Percentiles rank a stretch among this genome's conserved stretches.
Conservation (phyloP, 2,113 vertebrate genomes). For the Sceloporus undulatus region DNA sequence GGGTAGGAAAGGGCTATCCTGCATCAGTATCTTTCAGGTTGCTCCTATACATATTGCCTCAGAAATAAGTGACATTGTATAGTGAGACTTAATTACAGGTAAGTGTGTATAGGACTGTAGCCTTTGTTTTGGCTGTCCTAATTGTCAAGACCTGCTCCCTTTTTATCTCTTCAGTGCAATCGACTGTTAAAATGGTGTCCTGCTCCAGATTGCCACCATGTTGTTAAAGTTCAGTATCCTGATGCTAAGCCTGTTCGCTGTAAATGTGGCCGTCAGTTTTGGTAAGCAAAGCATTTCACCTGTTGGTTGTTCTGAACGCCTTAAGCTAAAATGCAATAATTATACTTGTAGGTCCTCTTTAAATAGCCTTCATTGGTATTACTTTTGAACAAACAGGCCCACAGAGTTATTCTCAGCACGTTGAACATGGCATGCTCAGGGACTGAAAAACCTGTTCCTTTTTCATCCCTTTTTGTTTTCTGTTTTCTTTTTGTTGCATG, state of each 20-base stretch:
- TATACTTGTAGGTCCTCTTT: background rate
- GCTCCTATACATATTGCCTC: background rate
- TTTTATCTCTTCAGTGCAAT: conserved; percentile 87
- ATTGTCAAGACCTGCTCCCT: background rate
- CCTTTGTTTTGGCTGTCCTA: background rate
- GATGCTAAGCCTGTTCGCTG: conserved; percentile 98
- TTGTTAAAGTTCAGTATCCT: conserved; percentile 99
- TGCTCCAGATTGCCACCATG: conserved; percentile 99
- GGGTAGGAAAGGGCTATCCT: background rate
- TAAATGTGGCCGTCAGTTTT: conserved; percentile 99
- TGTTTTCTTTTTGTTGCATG: background rate
- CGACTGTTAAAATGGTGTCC: conserved; percentile 99
- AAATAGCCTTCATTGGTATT: background rate
- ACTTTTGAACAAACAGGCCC: background rate
- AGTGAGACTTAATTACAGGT: background rate
- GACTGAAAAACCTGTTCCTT: background rate
- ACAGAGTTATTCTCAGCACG: no score
- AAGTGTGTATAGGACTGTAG: background rate
- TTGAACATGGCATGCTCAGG: no score
- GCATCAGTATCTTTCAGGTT: background rate
- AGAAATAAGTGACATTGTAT: no score
- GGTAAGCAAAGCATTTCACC: conserved; percentile 79
- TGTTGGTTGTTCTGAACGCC: accelerated
- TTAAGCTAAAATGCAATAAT: background rate
- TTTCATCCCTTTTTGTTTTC: background rate